Evolutionary conservation across 2,113 vertebrate species (phyloP), one percentile per base, ranked within the genome.

Genomic region (Hiodon tergisus): DNA sequence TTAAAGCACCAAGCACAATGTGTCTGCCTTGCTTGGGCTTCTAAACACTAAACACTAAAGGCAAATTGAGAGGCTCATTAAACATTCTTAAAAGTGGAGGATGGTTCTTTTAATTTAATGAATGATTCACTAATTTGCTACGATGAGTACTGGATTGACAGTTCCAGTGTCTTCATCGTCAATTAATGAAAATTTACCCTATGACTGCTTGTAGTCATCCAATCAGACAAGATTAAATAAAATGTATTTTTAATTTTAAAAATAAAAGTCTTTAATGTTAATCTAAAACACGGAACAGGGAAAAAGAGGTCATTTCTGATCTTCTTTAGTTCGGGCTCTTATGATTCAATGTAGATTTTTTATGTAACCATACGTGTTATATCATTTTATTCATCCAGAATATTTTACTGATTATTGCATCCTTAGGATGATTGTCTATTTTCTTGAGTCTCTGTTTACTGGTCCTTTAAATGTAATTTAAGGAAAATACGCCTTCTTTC

Each of bases 401-500:
- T 10, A 57, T 5, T 16, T 14, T 17, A 6, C 61, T 63, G 10
- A 48, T 62, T 61, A 16, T 47, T 62, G 71, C 59, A 62, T 62
- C 62, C 71, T 72, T 72, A 51, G 50, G 52, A 62, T 31, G 16
- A 72, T 72, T 72, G 47, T 61, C 59, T 52, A 46, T 6, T 47
- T 72, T 48, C 14, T 72, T 50, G 16, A 6, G 14, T 50, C 65
- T 53, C 31, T 68, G 13, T 48, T 17, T 0, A 46, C 46, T 6
- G 31, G n/a, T 17, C 13, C 58, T 51, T 51, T 75, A 52, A 50
- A 48, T 59, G 31, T 50, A 71, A 59, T 60, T 60, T 71, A 58
- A 47, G 46, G 47, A 58, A 57, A 59, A 8, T 13, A 71, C 54
- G 16, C 10, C 16, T 59, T 52, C 54, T 51, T 66, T n/a, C n/a